Evolutionary conservation across 2,888 invertebrate species (phyloP), one percentile per base, ranked within the genome.

Genomic region (Lithosia quadra): DNA sequence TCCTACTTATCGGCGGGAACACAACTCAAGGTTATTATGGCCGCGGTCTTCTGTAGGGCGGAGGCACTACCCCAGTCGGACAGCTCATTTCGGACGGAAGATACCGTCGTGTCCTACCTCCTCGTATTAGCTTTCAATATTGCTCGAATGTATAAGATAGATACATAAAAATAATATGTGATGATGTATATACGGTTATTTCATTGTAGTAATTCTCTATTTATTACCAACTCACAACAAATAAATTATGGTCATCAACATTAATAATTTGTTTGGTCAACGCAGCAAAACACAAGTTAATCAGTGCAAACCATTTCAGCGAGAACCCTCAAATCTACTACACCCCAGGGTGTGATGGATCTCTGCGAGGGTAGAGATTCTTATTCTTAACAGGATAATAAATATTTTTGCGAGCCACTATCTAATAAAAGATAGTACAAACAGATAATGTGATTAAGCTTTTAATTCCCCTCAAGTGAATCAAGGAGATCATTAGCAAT

Each of bases 401-500:
- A 56, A 53, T 39, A 43, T 57, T 62, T 65, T 33, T 57, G 59
- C 58, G 58, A 62, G 58, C 36, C 59, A 60, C 67, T 56, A 57
- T 58, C 28, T 66, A 60, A 76, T 71, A 73, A 72, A 63, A 73
- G 36, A 59, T 73, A 55, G 13, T 34, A 77, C 67, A 80, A 85
- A 76, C 73, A 78, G 79, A 63, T 83, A 85, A 88, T 84, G 82
- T 84, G 79, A 85, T 86, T 86, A 76, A 79, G 78, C 82, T 86
- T 84, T 86, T 86, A 86, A 88, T 88, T 86, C 80, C 28, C 58
- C 71, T 68, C 67, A 76, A 84, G 81, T 84, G 84, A 85, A 86
- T 87, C 85, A 53, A 84, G 84, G 79, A 75, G 83, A 80, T 74
- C 82, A 90, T 90, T 90, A 85, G 87, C 87, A 90, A 89, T 86